Evolutionary conservation across 2,113 vertebrate species (phyloP).

Genomic region (Oxyura jamaicensis): DNA sequence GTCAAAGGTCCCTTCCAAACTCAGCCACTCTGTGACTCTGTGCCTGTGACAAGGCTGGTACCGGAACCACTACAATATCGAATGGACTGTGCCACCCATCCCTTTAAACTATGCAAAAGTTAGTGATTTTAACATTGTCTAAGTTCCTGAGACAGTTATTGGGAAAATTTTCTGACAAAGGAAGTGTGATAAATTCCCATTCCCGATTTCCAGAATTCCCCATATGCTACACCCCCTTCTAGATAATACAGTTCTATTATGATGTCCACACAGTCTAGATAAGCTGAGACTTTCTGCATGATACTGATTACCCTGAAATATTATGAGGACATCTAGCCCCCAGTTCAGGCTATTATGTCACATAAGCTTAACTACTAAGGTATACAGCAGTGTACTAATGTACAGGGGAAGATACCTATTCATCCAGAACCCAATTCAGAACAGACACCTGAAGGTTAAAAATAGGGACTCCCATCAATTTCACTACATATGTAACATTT

Average conservation of each 20-base stretch:
- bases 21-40: too few relatives aligned
- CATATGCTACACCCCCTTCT: background rate
- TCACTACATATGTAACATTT: background rate
- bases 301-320: background rate
- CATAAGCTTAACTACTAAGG: background rate
- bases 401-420: background rate
- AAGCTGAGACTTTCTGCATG: background rate
- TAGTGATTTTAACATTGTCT: background rate
- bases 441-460: background rate
- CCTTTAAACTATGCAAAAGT: background rate
- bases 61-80: background rate
- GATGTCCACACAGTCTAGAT: background rate
- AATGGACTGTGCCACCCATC: background rate
- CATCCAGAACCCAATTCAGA: background rate
- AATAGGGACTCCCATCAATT: background rate
- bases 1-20: too few relatives aligned
- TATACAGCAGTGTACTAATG: background rate
- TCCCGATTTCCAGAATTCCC: background rate
- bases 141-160: background rate
- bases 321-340: background rate
- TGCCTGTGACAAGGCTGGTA: background rate
- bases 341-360: background rate
- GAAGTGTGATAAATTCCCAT: background rate
- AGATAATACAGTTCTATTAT: background rate
- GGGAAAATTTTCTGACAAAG: background rate